Conservation (phyloP, 1,140 invertebrate genomes). For the Cheumatopsyche charites region DNA sequence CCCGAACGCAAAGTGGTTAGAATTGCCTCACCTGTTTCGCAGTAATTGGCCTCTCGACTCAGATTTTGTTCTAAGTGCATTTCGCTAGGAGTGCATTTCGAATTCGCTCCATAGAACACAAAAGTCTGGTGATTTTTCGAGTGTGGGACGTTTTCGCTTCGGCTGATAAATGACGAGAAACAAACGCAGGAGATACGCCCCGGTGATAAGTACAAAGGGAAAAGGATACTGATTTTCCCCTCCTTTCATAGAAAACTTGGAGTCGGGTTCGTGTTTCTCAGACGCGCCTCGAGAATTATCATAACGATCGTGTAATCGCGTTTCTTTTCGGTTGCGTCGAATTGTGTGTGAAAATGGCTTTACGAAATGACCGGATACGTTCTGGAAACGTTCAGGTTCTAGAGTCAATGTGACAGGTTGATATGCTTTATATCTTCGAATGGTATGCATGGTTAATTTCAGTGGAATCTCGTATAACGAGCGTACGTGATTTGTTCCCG, state of each 20-base stretch:
- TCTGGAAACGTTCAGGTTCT: no score
- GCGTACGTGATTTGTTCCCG: no score
- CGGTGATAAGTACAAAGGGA: neutral
- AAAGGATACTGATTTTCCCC: slow-evolving; percentile 2
- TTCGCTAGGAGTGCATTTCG: neutral
- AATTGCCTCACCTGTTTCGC: slow-evolving; percentile 18
- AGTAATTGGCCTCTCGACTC: slow-evolving; percentile 5
- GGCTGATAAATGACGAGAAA: slow-evolving; percentile 20
- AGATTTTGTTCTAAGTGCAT: neutral
- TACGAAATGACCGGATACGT: no score
- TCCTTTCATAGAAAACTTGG: neutral
- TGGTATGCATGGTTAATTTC: no score
- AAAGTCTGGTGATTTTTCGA: no score
- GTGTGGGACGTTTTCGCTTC: slow-evolving; percentile 10
- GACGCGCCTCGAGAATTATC: slow-evolving; percentile 6
- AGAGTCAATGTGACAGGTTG: no score
- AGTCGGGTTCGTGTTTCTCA: neutral
- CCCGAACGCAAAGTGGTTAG: neutral
- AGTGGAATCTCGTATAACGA: no score
- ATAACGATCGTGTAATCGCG: neutral
- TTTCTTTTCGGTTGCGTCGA: neutral
- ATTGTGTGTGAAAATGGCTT: neutral
- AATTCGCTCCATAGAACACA: slow-evolving; percentile 4
- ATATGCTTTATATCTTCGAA: no score
- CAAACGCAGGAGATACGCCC: slow-evolving; percentile 12